Conservation (phyloP, 1,140 invertebrate species). For the Drosophila leontia region DNA sequence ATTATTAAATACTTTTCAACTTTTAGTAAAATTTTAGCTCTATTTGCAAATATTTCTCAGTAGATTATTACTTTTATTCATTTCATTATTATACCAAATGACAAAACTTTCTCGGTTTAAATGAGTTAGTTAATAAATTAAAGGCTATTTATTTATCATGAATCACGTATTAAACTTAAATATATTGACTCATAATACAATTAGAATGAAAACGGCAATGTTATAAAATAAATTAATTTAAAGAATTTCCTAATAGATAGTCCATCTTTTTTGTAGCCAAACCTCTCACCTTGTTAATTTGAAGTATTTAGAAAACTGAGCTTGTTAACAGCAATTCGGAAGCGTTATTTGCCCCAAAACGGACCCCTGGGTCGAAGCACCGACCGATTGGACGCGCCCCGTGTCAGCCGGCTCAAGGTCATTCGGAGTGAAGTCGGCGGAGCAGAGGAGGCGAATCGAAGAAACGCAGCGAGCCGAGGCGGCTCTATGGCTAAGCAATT, state of each 20-base stretch:
- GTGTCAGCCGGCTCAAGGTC: conserved; percentile 59
- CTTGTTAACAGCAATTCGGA: conserved; percentile 57
- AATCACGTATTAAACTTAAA: neutral
- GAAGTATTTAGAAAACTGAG: conserved; percentile 44
- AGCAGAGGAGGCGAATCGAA: conserved; percentile 22
- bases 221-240: neutral
- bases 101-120: neutral
- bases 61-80: neutral
- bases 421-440: conserved; percentile 28
- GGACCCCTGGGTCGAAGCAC: conserved; percentile 31
- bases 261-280: neutral
- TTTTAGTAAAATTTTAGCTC: too few species aligned
- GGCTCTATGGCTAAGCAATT: conserved; percentile 55
- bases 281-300: conserved; percentile 35
- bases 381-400: conserved; percentile 30
- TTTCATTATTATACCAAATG: neutral
- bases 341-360: conserved; percentile 42
- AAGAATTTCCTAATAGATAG: neutral
- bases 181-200: neutral
- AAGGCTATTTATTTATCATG: neutral
- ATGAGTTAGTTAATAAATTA: neutral
- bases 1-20: neutral
- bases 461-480: conserved; percentile 69
- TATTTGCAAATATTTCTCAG: too few species aligned
- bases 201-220: neutral